Evolutionary conservation across 2,113 vertebrate species (phyloP).

Genomic region (Syrrhaptes paradoxus): DNA sequence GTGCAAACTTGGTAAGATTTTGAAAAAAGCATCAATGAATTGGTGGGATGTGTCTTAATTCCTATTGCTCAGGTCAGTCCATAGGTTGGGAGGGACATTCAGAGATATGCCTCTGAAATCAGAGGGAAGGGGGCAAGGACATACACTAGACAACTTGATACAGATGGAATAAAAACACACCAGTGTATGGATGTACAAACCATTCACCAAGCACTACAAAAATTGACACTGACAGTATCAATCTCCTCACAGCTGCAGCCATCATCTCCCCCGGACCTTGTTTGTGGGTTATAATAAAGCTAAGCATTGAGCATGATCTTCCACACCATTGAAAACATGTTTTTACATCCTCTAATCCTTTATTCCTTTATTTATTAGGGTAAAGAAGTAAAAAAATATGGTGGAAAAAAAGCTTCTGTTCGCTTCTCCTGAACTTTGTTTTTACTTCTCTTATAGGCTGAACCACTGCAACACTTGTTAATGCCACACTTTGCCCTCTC

Average conservation of each 20-base stretch:
- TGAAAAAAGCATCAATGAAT: neutral
- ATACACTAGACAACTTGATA: rapidly evolving
- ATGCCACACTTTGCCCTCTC: rapidly evolving
- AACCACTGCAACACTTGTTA: neutral
- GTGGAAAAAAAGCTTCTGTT: neutral
- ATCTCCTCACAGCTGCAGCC: neutral
- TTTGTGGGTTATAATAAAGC: neutral
- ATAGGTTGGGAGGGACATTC: neutral
- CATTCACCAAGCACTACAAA: neutral
- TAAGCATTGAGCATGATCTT: neutral
- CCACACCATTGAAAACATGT: neutral
- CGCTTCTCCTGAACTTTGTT: neutral
- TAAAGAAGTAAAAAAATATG: neutral
- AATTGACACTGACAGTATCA: neutral
- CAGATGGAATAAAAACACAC: neutral
- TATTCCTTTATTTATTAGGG: neutral
- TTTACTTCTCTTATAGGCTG: neutral
- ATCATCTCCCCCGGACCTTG: neutral
- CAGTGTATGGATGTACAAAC: neutral
- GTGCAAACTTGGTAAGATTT: slow-evolving; percentile 16
- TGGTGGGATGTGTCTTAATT: neutral
- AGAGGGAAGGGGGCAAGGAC: neutral
- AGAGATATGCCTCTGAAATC: neutral
- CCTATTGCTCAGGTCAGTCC: neutral
- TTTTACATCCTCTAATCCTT: neutral